A percentile compares a stretch with the other conserved stretches of the same genome.
Conservation (phyloP, 1,140 invertebrate genomes). For the Archivesica marissinica region DNA sequence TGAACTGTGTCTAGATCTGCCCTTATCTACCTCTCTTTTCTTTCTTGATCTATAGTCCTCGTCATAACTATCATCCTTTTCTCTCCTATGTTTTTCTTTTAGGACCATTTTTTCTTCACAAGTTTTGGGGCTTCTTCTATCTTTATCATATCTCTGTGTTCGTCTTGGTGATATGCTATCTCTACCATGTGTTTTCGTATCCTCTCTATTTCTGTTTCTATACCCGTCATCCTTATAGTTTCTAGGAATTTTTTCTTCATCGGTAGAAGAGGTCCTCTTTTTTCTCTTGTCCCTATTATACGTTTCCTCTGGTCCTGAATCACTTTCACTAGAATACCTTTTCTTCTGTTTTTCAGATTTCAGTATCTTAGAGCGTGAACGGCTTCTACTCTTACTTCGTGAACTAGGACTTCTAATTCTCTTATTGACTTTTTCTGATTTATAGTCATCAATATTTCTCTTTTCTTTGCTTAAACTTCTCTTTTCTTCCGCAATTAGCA, state of each 20-base stretch:
- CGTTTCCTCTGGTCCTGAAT: background rate
- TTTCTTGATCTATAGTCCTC: slow-evolving; percentile 43
- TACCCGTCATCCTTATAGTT: background rate
- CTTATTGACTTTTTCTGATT: slow-evolving; percentile 6
- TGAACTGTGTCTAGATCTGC: background rate
- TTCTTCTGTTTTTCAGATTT: slow-evolving; percentile 38
- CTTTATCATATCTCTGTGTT: background rate
- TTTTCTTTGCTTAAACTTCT: slow-evolving; percentile 48
- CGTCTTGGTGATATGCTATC: background rate
- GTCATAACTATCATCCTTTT: slow-evolving; percentile 39
- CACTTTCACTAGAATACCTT: slow-evolving; percentile 34
- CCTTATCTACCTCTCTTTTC: slow-evolving; percentile 49
- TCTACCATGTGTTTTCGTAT: background rate
- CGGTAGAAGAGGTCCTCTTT: background rate
- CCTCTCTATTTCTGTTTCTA: background rate
- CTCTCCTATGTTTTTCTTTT: background rate
- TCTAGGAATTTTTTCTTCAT: background rate
- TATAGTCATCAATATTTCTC: background rate
- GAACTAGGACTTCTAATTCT: slow-evolving; percentile 20
- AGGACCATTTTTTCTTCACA: background rate
- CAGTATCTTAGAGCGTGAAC: slow-evolving; percentile 28
- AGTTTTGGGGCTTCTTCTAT: background rate
- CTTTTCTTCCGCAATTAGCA: slow-evolving; percentile 24
- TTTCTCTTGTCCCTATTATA: background rate
- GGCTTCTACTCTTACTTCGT: slow-evolving; percentile 48